phyloP scores from a whole-genome alignment of 2,113 vertebrate species.

The Thunnus maccoyii region DNA sequence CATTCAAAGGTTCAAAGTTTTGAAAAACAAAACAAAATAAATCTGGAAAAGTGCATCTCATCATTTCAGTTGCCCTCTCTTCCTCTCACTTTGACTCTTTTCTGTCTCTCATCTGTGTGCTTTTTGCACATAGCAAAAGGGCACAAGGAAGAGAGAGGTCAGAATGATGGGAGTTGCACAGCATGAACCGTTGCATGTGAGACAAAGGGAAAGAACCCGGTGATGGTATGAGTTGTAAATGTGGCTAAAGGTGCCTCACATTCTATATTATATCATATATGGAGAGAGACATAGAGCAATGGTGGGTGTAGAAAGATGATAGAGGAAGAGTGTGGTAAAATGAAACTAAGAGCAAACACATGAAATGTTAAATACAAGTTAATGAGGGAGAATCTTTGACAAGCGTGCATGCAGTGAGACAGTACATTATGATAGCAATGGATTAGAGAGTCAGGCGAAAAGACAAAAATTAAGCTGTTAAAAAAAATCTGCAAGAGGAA shows the following conservation, averaged over 20 bases:
- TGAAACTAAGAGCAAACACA: background rate
- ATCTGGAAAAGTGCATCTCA: background rate
- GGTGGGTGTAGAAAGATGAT: background rate
- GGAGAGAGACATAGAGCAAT: background rate
- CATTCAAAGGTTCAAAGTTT: slow-evolving; percentile 29
- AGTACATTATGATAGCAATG: background rate
- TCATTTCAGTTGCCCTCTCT: slow-evolving; percentile 7
- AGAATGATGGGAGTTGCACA: background rate
- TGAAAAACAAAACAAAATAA: slow-evolving; percentile 39
- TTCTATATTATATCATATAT: background rate
- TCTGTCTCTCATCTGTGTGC: background rate
- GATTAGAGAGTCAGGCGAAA: background rate
- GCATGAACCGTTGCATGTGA: background rate
- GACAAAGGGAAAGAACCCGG: background rate
- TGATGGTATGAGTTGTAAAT: background rate
- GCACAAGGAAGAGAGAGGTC: background rate
- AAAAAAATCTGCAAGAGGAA: background rate
- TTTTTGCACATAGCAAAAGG: background rate
- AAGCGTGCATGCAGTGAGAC: no score
- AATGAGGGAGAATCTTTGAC: no score
- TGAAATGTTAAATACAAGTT: background rate
- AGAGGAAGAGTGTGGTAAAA: background rate
- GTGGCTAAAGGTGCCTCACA: background rate
- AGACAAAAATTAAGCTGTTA: background rate
- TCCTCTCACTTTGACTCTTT: slow-evolving; percentile 3